phyloP scores from a whole-genome alignment of 2,113 vertebrate species.

The Toxotes jaculatrix region DNA sequence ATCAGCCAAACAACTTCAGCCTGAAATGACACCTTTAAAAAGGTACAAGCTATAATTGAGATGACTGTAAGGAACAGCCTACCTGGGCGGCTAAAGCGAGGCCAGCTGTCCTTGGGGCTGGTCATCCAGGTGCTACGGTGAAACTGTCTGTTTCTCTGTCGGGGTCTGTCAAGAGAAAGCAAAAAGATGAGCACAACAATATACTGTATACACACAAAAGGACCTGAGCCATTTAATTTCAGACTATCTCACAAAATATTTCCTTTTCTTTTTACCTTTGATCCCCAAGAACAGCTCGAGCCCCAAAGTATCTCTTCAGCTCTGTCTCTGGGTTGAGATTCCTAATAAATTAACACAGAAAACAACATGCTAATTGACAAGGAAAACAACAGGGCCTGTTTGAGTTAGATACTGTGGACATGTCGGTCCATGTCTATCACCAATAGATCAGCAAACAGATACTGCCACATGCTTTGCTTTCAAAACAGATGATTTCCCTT shows the following conservation, averaged over 20 bases:
- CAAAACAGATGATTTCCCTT: background rate
- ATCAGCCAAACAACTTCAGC: too few species aligned
- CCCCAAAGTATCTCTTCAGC: constrained; percentile 96
- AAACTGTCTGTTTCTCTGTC: constrained; percentile 91
- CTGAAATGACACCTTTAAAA: background rate
- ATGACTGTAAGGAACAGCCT: constrained; percentile 29
- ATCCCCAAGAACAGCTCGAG: constrained; percentile 94
- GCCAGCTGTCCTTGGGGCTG: constrained; percentile 92
- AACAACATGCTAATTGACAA: background rate
- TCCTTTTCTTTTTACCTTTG: constrained; percentile 89
- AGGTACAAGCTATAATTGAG: background rate
- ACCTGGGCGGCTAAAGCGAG: constrained; percentile 95
- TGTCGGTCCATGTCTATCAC: background rate
- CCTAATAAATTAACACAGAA: constrained; percentile 75
- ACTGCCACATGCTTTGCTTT: background rate
- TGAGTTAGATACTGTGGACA: background rate
- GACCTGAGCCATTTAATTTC: background rate
- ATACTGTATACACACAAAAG: background rate
- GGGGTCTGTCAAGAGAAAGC: constrained; percentile 78
- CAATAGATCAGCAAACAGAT: background rate
- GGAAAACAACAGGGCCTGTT: background rate
- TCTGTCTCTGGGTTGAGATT: constrained; percentile 98
- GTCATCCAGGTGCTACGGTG: constrained; percentile 94
- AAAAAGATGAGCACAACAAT: background rate
- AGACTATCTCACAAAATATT: background rate